These are phyloP conservation scores for Fukomys damarensis DNA, from an alignment of 2,113 vertebrate genomes.

Conservation along the genomic window DNA sequence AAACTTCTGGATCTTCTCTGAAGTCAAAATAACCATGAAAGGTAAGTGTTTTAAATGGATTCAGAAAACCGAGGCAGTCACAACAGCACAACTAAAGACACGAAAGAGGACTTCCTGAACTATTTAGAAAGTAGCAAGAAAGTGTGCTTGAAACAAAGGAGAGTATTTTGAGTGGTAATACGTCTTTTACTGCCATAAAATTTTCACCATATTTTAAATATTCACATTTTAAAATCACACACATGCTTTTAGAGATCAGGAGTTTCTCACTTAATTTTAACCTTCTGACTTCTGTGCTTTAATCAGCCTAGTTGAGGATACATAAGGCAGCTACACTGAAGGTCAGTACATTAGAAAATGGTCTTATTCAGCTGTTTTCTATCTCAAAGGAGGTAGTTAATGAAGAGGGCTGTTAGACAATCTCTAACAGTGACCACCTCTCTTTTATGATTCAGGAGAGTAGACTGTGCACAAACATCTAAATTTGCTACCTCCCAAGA, in stretches of 20 bases:
- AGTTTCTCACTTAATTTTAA: not conserved
- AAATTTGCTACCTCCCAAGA: not conserved
- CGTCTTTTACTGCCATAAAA: too few species aligned
- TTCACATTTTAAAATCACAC: not conserved
- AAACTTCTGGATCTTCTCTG: not conserved
- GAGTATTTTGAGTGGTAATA: too few species aligned
- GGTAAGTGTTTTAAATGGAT: not conserved
- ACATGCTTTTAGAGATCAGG: not conserved
- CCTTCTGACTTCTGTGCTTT: not conserved
- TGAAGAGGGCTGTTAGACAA: not conserved
- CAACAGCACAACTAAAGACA: not conserved
- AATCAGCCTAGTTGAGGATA: not conserved
- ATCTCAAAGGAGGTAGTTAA: not conserved
- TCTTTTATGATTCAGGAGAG: constrained; percentile 3
- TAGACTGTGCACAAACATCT: not conserved
- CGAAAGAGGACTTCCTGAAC: not conserved
- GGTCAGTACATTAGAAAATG: not conserved
- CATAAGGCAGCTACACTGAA: not conserved
- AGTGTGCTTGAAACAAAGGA: not conserved
- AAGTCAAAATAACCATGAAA: not conserved
- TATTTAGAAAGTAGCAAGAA: not conserved
- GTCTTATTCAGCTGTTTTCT: not conserved
- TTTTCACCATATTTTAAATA: not conserved
- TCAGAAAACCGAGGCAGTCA: not conserved
- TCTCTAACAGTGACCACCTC: not conserved